Base-by-base conservation (phyloP, 2,797 vertebrate genomes). In the Muscicapa comitata region DNA sequence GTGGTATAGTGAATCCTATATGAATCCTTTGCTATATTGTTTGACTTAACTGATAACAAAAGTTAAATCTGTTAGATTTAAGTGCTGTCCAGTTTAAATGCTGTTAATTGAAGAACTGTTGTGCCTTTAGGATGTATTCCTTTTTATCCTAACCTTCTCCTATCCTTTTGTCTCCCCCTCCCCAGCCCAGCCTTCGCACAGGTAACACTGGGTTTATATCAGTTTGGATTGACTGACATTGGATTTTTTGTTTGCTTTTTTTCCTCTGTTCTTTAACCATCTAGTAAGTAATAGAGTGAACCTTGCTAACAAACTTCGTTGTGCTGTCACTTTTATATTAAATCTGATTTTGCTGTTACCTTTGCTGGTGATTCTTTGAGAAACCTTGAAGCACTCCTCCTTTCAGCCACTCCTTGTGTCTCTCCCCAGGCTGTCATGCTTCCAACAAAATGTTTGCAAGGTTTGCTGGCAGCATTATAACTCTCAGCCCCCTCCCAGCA, bases 311-410 rank as follows among this genome's bases (percentile, higher is more conserved):
- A 10, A 81, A 61, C 19, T 55, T 50, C 0, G 0, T 33, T 25
- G n/a, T 33, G 78, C 42, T 62, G 50, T 57, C 0, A 0, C 63
- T 11, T 50, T 55, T 42, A 8, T 43, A 33, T 57, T 43, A 62
- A 82, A 43, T 24, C n/a, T 75, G 10, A 1, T 62, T 55, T 62
- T 68, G 42, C 77, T 75, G 63, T 10, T 82, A 9, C 19, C 37
- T 75, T 33, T 70, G 55, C 71, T 29, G 57, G 8, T 25, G 37
- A 19, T 71, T 70, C 43, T 63, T 76, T 31, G 16, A 45, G 17
- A 6, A 12, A 57, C 29, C 29, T 45, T 33, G 13, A 26, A 89
- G 16, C 50, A 12, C 8, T 45, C 24, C 38, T 63, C 20, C 42
- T 79, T 57, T 83, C 72, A 66, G 59, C 59, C 21, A 8, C 35